Base-by-base conservation (phyloP, 2,797 vertebrate genomes). In the Dryobates pubescens region DNA sequence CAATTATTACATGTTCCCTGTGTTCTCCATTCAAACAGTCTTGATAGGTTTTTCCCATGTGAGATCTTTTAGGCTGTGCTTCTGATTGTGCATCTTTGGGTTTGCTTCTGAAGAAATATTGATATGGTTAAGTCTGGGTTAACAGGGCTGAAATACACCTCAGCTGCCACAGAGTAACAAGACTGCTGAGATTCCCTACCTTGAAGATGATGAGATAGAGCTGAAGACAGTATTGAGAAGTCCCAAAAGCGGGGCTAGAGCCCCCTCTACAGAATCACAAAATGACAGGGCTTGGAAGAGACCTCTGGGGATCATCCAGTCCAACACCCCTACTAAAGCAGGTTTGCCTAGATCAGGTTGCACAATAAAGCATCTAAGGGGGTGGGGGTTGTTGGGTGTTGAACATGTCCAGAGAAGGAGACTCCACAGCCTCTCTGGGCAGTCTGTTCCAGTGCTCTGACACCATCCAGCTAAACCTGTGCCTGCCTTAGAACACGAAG, bases 181-280 rank as follows among this genome's bases (percentile, higher is more conserved):
- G 30, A 57, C 57, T 86, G 57, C 49, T 64, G 24, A 36, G 69
- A 85, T 41, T 13, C 41, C 6, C 23, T n/a, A 10, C 71, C 47
- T 5, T 8, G 23, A 56, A 43, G 47, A 27, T n/a, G n/a, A 34
- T 32, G 73, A 74, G 17, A 11, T n/a, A 29, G 58, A 78, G 56
- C 24, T 36, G 53, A 41, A 73, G 10, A 32, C 34, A 69, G 18
- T 53, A 5, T 47, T 34, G 38, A 56, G 57, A 72, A 83, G 38
- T 70, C 85, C 47, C 74, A 73, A 94, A 93, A 95, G 85, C 94
- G 82, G 76, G 80, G 67, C 74, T 95, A 88, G 63, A 95, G 92
- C 91, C 89, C 87, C 90, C 92, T 67, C 94, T 85, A 54, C 53
- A 54, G 27, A 53, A 54, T 54, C 24, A 54, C 26, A 27, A 17